Conservation (phyloP, 2,113 vertebrate species). For the Scomber japonicus region DNA sequence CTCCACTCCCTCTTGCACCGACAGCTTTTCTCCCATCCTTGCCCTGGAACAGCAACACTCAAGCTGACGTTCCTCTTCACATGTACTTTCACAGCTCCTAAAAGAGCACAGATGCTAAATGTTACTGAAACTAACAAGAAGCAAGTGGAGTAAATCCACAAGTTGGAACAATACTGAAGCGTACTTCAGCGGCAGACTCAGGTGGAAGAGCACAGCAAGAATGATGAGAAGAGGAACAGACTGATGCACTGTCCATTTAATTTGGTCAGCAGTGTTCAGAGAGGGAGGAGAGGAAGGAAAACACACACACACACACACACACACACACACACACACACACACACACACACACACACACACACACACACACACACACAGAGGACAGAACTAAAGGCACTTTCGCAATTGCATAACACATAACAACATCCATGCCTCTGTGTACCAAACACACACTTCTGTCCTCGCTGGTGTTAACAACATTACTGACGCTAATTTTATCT, state of each 20-base stretch:
- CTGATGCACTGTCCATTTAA: slow-evolving; percentile 40
- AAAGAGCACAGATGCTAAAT: neutral
- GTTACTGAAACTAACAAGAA: neutral
- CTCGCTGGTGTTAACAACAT: slow-evolving; percentile 48
- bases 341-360: slow-evolving; percentile 17
- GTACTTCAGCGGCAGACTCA: neutral
- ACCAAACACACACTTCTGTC: slow-evolving; percentile 36
- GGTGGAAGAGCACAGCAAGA: slow-evolving; percentile 20
- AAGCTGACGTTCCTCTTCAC: slow-evolving; percentile 32
- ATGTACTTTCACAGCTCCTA: slow-evolving; percentile 10
- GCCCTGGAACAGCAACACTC: slow-evolving; percentile 1
- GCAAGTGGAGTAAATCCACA: neutral
- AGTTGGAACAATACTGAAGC: neutral
- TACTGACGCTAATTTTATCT: slow-evolving; percentile 44
- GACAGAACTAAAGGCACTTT: slow-evolving; percentile 20
- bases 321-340: slow-evolving; percentile 17
- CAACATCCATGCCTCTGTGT: slow-evolving; percentile 32
- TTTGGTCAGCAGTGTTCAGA: slow-evolving; percentile 49
- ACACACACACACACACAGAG: slow-evolving; percentile 15
- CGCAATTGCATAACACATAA: slow-evolving; percentile 57
- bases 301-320: slow-evolving; percentile 21
- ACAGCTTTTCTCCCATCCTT: slow-evolving; percentile 52
- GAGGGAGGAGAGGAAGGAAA: slow-evolving; percentile 53
- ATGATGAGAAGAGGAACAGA: slow-evolving; percentile 31
- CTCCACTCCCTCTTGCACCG: slow-evolving; percentile 45